phyloP scores from a whole-genome alignment of 2,797 vertebrate genomes.

The Anniella stebbinsi region DNA sequence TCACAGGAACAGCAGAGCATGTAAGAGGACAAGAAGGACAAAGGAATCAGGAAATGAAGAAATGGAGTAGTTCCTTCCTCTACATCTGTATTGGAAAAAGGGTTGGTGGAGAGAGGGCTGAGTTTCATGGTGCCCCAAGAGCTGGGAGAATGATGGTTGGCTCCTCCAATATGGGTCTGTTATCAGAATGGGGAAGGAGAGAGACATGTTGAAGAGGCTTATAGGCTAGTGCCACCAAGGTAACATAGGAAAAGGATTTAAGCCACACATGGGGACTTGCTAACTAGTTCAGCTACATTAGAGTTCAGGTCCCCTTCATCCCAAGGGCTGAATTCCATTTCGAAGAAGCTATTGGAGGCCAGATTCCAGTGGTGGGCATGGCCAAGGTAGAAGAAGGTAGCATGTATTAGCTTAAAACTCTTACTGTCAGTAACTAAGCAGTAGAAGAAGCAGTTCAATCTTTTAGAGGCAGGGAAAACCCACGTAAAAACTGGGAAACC shows the following conservation, averaged over 20 bases:
- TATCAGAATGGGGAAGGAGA: not conserved
- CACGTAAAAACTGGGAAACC: too few relatives aligned
- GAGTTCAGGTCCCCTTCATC: too few relatives aligned
- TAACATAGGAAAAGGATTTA: not conserved
- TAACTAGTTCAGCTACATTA: not conserved
- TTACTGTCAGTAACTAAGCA: too few relatives aligned
- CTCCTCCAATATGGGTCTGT: not conserved
- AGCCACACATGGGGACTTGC: not conserved
- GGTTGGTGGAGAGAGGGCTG: not conserved
- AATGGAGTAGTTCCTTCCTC: not conserved
- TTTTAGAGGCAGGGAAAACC: too few relatives aligned
- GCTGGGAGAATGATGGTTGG: not conserved
- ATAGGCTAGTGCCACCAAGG: not conserved
- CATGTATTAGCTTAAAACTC: too few relatives aligned
- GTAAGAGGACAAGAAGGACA: not conserved
- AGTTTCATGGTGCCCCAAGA: not conserved
- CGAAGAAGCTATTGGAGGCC: too few relatives aligned
- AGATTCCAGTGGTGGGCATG: too few relatives aligned
- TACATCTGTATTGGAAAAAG: not conserved
- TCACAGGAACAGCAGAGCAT: not conserved
- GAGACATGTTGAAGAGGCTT: not conserved
- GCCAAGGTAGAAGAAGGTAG: too few relatives aligned
- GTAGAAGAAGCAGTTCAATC: too few relatives aligned
- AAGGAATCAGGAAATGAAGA: not conserved
- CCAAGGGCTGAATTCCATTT: too few relatives aligned